Evolutionary conservation across 2,113 vertebrate genomes (phyloP).

Genomic region (Chamaea fasciata): DNA sequence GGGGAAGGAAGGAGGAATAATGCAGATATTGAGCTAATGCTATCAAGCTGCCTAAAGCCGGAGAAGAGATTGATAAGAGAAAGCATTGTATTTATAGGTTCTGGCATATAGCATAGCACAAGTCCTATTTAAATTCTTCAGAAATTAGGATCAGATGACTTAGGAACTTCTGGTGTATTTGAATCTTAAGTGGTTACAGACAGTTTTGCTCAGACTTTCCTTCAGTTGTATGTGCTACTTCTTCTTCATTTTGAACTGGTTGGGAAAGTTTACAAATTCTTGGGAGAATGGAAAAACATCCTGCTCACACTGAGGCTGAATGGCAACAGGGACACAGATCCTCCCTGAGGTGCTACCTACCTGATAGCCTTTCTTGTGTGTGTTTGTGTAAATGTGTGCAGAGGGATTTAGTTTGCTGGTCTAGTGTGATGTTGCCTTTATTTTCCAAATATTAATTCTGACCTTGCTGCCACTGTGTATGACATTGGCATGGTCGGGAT

Average conservation of each 20-base stretch:
- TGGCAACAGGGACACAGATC: background rate
- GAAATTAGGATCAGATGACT: slow-evolving; percentile 60
- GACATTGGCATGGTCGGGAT: background rate
- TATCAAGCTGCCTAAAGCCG: background rate
- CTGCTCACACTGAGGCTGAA: background rate
- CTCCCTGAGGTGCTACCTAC: background rate
- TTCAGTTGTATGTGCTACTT: background rate
- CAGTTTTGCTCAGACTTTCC: slow-evolving; percentile 17
- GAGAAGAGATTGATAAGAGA: slow-evolving; percentile 26
- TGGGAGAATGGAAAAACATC: background rate
- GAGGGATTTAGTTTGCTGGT: background rate
- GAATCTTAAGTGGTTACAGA: slow-evolving; percentile 48
- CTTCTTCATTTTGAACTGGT: background rate
- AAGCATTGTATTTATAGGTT: slow-evolving; percentile 30
- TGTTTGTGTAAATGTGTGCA: background rate
- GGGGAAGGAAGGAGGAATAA: background rate
- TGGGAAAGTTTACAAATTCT: background rate
- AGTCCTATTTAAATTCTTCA: slow-evolving; percentile 45
- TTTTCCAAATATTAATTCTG: background rate
- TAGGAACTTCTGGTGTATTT: slow-evolving; percentile 18
- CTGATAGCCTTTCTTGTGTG: background rate
- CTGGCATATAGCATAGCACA: background rate
- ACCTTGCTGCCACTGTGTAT: background rate
- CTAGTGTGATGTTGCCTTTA: background rate
- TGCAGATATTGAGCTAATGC: background rate